These are phyloP conservation scores for Cryptosula pallasiana DNA, from an alignment of 2,888 invertebrate species.

Conservation along the genomic window DNA sequence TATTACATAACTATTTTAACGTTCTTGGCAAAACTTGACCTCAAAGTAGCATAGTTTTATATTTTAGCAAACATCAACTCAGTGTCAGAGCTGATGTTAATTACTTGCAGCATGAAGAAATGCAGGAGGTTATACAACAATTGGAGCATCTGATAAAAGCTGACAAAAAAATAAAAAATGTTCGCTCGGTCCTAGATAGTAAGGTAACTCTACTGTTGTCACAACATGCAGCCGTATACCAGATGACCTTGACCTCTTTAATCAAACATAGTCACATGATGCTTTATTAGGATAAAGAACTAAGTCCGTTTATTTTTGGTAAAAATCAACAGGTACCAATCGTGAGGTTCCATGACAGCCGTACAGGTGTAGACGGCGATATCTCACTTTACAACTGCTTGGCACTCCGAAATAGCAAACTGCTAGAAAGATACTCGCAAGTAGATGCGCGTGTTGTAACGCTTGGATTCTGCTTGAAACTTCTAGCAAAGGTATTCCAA, in stretches of 20 bases:
- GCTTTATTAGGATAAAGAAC: no score
- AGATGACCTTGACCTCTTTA: no score
- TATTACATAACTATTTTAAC: no score
- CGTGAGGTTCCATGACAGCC: constrained; percentile 57
- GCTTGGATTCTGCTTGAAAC: constrained; percentile 58
- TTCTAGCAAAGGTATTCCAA: constrained; percentile 58
- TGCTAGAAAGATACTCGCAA: constrained; percentile 56
- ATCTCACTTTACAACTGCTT: constrained; percentile 61
- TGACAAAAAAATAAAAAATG: neutral
- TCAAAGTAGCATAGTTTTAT: no score
- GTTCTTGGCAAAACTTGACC: no score
- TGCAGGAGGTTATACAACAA: neutral
- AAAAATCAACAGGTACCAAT: constrained; percentile 63
- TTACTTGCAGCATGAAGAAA: neutral
- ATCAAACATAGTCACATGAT: no score
- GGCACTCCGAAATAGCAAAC: constrained; percentile 58
- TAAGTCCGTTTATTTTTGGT: no score
- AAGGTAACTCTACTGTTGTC: no score
- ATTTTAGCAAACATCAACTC: no score
- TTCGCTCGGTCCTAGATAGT: neutral
- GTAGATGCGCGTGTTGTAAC: constrained; percentile 57
- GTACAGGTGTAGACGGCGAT: constrained; percentile 58
- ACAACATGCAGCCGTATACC: no score
- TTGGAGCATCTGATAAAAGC: neutral
- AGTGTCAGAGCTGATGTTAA: no score